Percentiles rank a stretch among this genome's conserved stretches.
Conservation (phyloP, 2,113 vertebrate species). For the Percina caprodes region DNA sequence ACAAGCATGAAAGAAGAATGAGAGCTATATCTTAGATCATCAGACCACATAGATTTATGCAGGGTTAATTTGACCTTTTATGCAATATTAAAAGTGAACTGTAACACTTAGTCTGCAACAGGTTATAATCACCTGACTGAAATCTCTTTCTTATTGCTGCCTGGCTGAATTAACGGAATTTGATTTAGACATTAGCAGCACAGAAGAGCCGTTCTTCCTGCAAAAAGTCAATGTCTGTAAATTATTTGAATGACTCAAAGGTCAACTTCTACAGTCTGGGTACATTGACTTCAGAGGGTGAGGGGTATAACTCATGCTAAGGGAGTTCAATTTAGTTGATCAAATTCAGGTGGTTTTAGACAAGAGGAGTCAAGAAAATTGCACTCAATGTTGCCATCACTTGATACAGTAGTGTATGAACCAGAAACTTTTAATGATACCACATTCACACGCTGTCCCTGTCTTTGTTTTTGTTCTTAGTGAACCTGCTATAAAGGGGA, state of each 20-base stretch:
- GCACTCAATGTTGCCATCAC: conserved; percentile 21
- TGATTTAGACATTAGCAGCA: conserved; percentile 45
- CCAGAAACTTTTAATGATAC: conserved; percentile 62
- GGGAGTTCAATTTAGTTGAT: conserved; percentile 27
- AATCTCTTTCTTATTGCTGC: background rate
- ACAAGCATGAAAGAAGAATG: background rate
- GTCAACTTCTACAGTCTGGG: conserved; percentile 49
- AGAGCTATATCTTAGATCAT: background rate
- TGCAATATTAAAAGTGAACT: background rate
- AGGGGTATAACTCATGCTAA: conserved; percentile 47
- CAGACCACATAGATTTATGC: no score
- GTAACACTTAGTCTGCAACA: background rate
- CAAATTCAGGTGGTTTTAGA: conserved; percentile 39
- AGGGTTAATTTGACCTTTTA: conserved; percentile 9
- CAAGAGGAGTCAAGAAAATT: conserved; percentile 21
- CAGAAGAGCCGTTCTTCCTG: conserved; percentile 13
- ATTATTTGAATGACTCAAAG: conserved; percentile 61
- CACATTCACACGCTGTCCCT: background rate
- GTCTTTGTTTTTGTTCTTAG: conserved; percentile 23
- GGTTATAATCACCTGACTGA: conserved; percentile 26
- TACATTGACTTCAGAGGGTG: conserved; percentile 43
- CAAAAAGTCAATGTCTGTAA: conserved; percentile 41
- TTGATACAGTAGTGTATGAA: conserved; percentile 34
- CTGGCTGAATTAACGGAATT: conserved; percentile 4
- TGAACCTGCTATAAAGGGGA: conserved; percentile 27